Conservation (phyloP, 2,113 vertebrate species). For the Bothrops jararaca region DNA sequence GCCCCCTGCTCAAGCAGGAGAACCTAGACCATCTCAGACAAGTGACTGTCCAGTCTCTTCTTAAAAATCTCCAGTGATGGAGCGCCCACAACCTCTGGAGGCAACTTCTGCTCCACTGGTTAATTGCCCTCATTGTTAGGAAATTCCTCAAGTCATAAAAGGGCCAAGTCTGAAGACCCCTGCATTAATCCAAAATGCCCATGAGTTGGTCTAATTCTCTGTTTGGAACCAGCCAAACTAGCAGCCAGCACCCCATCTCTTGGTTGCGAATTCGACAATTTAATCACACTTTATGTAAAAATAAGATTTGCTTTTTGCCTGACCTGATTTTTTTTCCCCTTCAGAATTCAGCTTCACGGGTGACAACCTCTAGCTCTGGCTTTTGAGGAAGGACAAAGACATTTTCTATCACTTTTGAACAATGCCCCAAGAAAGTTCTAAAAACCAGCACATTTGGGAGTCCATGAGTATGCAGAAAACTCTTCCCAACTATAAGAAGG, state of each 20-base stretch:
- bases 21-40: too few species aligned
- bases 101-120: too few species aligned
- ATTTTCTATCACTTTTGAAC: background rate
- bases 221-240: background rate
- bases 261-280: background rate
- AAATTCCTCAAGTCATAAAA: too few species aligned
- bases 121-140: too few species aligned
- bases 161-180: too few species aligned
- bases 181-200: conserved; percentile 3
- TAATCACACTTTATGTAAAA: background rate
- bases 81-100: too few species aligned
- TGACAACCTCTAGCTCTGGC: background rate
- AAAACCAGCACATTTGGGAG: background rate
- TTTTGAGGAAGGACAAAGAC: background rate
- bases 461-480: background rate
- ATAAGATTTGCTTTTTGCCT: background rate
- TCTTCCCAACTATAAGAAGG: background rate
- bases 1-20: too few species aligned
- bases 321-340: background rate
- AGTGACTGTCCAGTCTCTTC: too few species aligned
- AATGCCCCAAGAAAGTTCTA: background rate
- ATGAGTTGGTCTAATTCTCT: background rate
- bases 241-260: background rate
- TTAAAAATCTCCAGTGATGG: too few species aligned
- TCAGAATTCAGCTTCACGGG: background rate